A percentile compares a stretch with the other conserved stretches of the same genome.
These are phyloP conservation scores for Callipepla squamata DNA, from an alignment of 2,113 vertebrate species.

Conservation along the genomic window DNA sequence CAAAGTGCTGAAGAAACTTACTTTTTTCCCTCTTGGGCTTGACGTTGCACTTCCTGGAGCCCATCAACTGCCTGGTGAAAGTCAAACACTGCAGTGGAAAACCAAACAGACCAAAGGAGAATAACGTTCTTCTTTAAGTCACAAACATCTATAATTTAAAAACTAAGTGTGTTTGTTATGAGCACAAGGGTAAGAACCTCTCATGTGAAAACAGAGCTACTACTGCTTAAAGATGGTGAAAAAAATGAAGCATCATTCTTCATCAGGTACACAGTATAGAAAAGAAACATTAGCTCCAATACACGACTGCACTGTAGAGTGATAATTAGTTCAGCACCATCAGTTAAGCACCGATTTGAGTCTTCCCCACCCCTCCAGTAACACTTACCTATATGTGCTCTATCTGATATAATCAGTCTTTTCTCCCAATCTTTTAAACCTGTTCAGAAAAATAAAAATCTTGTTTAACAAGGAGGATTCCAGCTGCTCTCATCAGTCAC, in stretches of 20 bases:
- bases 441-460: conserved; percentile 50
- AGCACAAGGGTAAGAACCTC: neutral
- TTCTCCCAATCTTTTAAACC: conserved; percentile 98
- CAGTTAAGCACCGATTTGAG: neutral
- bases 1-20: conserved; percentile 72
- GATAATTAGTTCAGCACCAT: neutral
- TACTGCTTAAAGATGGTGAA: neutral
- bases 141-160: neutral
- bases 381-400: conserved; percentile 92
- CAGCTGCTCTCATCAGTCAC: neutral
- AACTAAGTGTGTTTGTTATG: neutral
- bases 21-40: conserved; percentile 97
- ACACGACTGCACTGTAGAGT: neutral
- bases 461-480: neutral
- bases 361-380: neutral
- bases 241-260: neutral
- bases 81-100: conserved; percentile 88
- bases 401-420: conserved; percentile 94
- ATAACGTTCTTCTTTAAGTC: neutral
- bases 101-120: conserved; percentile 26
- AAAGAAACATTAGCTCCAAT: neutral
- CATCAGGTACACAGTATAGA: neutral
- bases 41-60: conserved; percentile 93
- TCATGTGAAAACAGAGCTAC: accelerated
- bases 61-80: conserved; percentile 97